Evolutionary conservation across 2,888 invertebrate species (phyloP).

Genomic region (Neoitamus cyanurus): DNA sequence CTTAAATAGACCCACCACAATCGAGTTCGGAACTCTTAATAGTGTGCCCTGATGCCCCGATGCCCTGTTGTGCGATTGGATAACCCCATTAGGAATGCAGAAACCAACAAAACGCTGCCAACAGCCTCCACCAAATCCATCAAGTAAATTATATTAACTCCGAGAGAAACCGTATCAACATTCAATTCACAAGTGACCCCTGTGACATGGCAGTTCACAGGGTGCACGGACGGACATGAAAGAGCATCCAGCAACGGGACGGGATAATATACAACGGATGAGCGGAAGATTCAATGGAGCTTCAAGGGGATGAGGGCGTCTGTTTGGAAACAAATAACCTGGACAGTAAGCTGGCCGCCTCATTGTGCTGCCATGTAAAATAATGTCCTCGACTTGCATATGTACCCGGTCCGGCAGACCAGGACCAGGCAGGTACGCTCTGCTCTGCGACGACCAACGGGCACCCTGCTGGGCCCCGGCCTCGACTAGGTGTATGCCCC

Average conservation of each 20-base stretch:
- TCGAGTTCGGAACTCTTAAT: constrained; percentile 8
- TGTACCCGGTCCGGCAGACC: not conserved
- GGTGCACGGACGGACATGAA: constrained; percentile 35
- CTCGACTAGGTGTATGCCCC: not conserved
- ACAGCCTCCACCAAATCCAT: constrained; percentile 36
- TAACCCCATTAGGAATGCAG: constrained; percentile 38
- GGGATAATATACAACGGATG: constrained; percentile 41
- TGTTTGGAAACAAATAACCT: constrained; percentile 49
- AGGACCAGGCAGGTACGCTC: not conserved
- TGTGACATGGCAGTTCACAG: constrained; percentile 36
- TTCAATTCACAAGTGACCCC: constrained; percentile 35
- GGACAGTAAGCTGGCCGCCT: constrained; percentile 46
- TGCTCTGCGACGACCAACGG: not conserved
- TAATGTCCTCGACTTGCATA: constrained; percentile 44
- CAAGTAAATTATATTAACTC: constrained; percentile 44
- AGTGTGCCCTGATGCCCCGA: constrained; percentile 14
- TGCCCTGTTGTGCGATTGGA: constrained; percentile 15
- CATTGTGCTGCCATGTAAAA: constrained; percentile 50
- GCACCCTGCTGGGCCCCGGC: not conserved
- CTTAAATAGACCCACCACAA: constrained; percentile 10
- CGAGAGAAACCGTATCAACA: constrained; percentile 29
- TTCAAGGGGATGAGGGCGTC: constrained; percentile 15
- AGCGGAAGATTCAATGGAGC: constrained; percentile 38
- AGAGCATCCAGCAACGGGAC: constrained; percentile 30
- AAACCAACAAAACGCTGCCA: constrained; percentile 29